phyloP scores from a whole-genome alignment of 2,113 vertebrate species.

The Scomber colias region DNA sequence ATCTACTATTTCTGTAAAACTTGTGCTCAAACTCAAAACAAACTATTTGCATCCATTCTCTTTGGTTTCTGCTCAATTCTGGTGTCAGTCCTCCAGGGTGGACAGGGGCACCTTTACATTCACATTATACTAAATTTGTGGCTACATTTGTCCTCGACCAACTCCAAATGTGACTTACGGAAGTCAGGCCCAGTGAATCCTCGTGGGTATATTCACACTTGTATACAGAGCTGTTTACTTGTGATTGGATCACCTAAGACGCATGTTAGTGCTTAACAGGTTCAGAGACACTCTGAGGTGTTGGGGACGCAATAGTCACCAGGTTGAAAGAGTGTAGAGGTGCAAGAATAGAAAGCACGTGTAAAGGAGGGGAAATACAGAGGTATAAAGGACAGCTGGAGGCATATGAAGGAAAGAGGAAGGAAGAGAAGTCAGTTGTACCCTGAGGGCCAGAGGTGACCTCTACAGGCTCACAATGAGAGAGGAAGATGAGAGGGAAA shows the following conservation, averaged over 20 bases:
- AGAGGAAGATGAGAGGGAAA: slow-evolving; percentile 16
- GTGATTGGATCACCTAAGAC: slow-evolving; percentile 14
- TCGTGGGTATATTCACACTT: slow-evolving; percentile 38
- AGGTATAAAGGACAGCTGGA: slow-evolving; percentile 60
- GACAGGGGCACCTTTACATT: slow-evolving; percentile 11
- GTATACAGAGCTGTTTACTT: slow-evolving; percentile 38
- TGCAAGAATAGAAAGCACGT: slow-evolving; percentile 29
- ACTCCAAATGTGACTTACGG: slow-evolving; percentile 32
- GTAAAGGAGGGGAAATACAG: slow-evolving; percentile 34
- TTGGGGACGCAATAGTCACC: slow-evolving; percentile 54
- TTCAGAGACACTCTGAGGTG: slow-evolving; percentile 47
- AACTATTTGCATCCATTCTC: no score
- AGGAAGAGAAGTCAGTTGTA: slow-evolving; percentile 36
- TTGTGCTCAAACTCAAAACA: no score
- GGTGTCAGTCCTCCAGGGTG: not conserved
- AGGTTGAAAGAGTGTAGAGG: slow-evolving; percentile 46
- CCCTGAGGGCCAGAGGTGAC: slow-evolving; percentile 28
- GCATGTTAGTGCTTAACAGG: slow-evolving; percentile 23
- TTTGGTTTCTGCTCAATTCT: not conserved
- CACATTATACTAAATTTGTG: slow-evolving; percentile 5
- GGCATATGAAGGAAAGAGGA: slow-evolving; percentile 38
- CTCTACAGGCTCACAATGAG: slow-evolving; percentile 8
- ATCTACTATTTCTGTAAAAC: no score
- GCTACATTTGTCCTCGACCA: slow-evolving; percentile 7
- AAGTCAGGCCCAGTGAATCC: slow-evolving; percentile 1